These are phyloP conservation scores for Caradrina kadenii DNA, from an alignment of 2,888 invertebrate genomes.

Conservation along the genomic window DNA sequence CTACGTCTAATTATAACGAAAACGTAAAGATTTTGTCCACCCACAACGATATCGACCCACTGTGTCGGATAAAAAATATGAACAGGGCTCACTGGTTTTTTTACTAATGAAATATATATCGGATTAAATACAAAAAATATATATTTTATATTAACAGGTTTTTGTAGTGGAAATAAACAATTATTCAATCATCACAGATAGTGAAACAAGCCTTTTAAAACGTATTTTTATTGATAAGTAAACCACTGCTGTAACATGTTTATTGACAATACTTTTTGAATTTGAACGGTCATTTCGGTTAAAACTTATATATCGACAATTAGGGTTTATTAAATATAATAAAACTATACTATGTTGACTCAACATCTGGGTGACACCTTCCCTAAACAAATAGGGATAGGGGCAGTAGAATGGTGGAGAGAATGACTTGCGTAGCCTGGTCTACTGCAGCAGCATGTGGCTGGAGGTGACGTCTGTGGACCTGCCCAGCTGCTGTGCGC, in stretches of 20 bases:
- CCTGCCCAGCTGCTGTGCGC: conserved; percentile 70
- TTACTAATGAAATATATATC: conserved; percentile 41
- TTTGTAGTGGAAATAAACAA: not conserved
- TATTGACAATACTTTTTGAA: conserved; percentile 36
- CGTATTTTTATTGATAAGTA: conserved; percentile 18
- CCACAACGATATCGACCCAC: conserved; percentile 67
- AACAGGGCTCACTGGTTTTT: conserved; percentile 13
- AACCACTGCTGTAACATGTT: conserved; percentile 10
- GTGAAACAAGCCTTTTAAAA: conserved; percentile 5
- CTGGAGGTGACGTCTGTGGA: conserved; percentile 70
- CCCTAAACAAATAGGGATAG: not conserved
- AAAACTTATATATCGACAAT: conserved; percentile 22
- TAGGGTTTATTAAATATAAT: conserved; percentile 11
- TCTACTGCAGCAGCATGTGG: conserved; percentile 73
- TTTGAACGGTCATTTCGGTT: conserved; percentile 22
- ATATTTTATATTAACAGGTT: not conserved
- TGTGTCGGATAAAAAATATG: conserved; percentile 67
- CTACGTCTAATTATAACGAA: conserved; percentile 81
- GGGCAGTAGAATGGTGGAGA: not conserved
- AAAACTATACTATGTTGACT: conserved; percentile 13
- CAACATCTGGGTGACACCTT: not conserved
- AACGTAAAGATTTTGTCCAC: conserved; percentile 77
- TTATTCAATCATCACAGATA: not conserved
- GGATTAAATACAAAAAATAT: conserved; percentile 31
- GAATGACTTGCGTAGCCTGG: not conserved